These are phyloP conservation scores for Pampusana beccarii DNA, from an alignment of 2,113 vertebrate genomes.

Conservation along the genomic window DNA sequence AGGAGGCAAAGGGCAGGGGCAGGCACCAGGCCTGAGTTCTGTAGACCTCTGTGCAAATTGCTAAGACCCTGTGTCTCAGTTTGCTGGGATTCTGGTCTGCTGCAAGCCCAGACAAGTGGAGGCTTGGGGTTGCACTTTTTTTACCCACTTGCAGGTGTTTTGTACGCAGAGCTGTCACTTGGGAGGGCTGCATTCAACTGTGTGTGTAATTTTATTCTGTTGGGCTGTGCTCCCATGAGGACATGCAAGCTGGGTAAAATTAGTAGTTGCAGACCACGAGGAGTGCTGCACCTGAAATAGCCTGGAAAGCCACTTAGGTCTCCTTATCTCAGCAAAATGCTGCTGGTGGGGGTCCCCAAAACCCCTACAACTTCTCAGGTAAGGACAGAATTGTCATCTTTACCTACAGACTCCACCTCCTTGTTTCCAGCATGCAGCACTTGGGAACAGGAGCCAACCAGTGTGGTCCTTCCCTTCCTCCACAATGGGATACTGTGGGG, in stretches of 20 bases:
- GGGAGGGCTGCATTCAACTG: neutral
- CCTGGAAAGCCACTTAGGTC: neutral
- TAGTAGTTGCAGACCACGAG: neutral
- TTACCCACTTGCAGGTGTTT: neutral
- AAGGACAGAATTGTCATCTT: neutral
- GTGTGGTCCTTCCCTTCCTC: neutral
- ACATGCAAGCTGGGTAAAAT: neutral
- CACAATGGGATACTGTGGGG: neutral
- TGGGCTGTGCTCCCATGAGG: neutral
- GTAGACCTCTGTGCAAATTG: neutral
- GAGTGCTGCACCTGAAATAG: neutral
- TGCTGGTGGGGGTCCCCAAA: neutral
- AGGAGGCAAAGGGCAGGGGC: neutral
- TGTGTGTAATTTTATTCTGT: fast-evolving
- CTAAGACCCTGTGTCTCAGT: neutral
- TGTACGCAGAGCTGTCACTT: neutral
- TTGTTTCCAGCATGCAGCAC: neutral
- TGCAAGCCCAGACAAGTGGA: neutral
- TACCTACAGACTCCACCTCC: neutral
- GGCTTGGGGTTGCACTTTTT: neutral
- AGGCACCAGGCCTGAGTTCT: fast-evolving
- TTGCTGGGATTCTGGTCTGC: neutral
- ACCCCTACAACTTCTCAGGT: neutral
- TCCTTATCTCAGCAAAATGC: fast-evolving
- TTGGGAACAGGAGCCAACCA: neutral